Evolutionary conservation across 2,888 invertebrate genomes (phyloP).

Genomic region (Strigamia crassipes): DNA sequence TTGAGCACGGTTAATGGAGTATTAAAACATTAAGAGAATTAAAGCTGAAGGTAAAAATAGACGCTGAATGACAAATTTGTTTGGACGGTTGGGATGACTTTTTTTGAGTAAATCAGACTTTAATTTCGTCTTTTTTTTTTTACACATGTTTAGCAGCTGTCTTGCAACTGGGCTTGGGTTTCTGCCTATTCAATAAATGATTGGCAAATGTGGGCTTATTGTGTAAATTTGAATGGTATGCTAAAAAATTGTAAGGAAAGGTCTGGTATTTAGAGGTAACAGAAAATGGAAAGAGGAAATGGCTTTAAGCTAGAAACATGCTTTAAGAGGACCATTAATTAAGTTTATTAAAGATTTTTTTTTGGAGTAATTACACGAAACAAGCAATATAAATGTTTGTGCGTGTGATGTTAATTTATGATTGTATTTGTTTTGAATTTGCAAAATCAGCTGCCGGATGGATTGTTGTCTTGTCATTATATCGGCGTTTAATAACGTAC

Average conservation of each 20-base stretch:
- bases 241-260: neutral
- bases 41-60: neutral
- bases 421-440: neutral
- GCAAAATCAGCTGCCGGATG: conserved; percentile 25
- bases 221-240: neutral
- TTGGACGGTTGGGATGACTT: neutral
- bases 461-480: neutral
- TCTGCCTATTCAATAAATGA: neutral
- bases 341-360: neutral
- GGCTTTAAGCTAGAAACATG: neutral
- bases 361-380: neutral
- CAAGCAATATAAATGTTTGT: conserved; percentile 31
- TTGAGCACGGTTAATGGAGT: neutral
- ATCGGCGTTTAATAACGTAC: neutral
- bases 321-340: neutral
- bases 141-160: neutral
- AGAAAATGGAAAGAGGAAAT: neutral
- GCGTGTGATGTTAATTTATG: conserved; percentile 34
- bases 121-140: neutral
- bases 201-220: neutral
- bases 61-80: neutral
- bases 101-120: too few relatives aligned
- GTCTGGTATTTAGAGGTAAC: neutral
- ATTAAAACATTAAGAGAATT: neutral
- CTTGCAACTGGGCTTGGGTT: neutral